phyloP scores from a whole-genome alignment of 2,797 vertebrate genomes.

The Ctenosaura bakeri region DNA sequence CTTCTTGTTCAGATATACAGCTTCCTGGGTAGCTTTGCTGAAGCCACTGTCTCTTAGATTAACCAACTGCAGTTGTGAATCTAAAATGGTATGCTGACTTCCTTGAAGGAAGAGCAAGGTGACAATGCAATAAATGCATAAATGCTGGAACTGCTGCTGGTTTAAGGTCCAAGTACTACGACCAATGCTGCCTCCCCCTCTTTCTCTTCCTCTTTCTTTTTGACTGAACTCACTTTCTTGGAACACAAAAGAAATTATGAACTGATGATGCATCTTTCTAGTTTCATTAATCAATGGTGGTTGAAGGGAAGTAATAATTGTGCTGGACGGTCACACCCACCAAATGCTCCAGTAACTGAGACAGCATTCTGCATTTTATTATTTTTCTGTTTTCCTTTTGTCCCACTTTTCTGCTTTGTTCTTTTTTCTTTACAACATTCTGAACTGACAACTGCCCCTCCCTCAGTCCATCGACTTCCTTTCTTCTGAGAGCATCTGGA shows the following conservation, averaged over 20 bases:
- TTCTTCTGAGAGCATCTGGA: constrained; percentile 5
- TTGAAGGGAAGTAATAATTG: not conserved
- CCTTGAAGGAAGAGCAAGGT: not conserved
- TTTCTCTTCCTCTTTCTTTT: not conserved
- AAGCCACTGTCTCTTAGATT: not conserved
- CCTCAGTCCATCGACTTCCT: not conserved
- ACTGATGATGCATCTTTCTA: not conserved
- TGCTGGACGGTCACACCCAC: not conserved
- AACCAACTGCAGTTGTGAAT: not conserved
- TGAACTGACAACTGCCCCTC: not conserved
- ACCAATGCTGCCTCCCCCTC: no score
- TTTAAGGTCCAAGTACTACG: no score
- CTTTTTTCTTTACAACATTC: not conserved
- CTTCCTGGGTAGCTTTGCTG: not conserved
- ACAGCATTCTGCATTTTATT: constrained; percentile 1
- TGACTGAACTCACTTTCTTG: not conserved
- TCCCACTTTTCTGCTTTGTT: no score
- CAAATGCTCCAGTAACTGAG: not conserved
- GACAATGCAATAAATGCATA: not conserved
- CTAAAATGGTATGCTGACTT: constrained; percentile 13
- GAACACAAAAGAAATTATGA: not conserved
- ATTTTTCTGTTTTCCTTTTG: not conserved
- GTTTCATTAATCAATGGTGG: constrained; percentile 14
- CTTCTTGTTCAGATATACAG: not conserved
- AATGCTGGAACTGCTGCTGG: not conserved